Conservation (phyloP, 2,113 vertebrate species). For the Seriola quinqueradiata region DNA sequence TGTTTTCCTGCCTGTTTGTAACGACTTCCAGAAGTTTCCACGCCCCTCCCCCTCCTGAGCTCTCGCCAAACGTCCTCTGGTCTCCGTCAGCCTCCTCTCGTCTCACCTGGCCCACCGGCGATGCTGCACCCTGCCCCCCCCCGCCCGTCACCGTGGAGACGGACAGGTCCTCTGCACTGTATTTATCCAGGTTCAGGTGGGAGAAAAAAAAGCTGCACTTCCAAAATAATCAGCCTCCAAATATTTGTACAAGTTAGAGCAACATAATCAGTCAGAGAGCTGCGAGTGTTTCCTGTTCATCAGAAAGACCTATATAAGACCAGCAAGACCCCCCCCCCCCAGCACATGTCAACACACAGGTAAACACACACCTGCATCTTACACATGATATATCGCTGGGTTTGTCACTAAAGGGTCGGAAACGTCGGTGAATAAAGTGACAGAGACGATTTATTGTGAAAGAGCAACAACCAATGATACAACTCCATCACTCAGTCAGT, state of each 20-base stretch:
- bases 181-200: conserved; percentile 49
- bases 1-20: background rate
- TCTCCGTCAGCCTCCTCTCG: conserved; percentile 26
- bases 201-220: conserved; percentile 34
- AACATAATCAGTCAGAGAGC: conserved; percentile 67
- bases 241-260: conserved; percentile 69
- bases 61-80: conserved; percentile 5
- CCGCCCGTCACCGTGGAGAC: conserved; percentile 32
- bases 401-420: too few species aligned
- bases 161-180: conserved; percentile 54
- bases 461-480: too few species aligned
- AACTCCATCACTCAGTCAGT: too few species aligned
- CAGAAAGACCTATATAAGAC: background rate
- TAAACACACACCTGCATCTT: background rate
- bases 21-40: conserved; percentile 60
- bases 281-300: conserved; percentile 44
- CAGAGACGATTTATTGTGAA: too few species aligned
- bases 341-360: conserved; percentile 10
- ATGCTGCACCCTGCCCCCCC: background rate
- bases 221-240: conserved; percentile 68
- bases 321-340: background rate
- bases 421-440: too few species aligned
- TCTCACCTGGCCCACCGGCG: conserved; percentile 62
- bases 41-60: background rate
- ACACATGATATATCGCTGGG: too few species aligned